These are phyloP conservation scores for Cryptotis parvus DNA, from an alignment of 2,113 vertebrate species.

Conservation along the genomic window DNA sequence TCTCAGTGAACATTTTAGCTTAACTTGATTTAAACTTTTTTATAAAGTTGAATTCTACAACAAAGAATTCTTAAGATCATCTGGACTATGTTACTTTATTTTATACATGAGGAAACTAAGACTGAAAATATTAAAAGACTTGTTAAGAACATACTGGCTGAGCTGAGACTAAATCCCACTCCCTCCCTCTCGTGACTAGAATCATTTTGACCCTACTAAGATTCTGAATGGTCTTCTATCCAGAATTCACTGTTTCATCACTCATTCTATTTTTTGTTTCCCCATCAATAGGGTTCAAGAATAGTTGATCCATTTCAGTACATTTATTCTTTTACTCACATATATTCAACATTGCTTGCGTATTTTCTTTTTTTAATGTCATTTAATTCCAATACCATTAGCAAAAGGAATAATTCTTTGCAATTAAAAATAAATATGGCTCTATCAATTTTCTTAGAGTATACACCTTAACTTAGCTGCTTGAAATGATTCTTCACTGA, in stretches of 20 bases:
- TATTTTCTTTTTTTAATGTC: neutral
- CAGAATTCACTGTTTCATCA: neutral
- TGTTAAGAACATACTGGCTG: neutral
- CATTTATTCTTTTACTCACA: neutral
- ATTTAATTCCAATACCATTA: neutral
- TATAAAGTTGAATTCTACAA: neutral
- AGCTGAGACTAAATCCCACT: neutral
- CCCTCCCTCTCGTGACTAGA: neutral
- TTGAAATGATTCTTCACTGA: neutral
- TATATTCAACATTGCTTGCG: neutral
- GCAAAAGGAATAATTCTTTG: neutral
- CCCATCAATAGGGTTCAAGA: neutral
- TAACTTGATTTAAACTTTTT: neutral
- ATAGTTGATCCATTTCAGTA: neutral
- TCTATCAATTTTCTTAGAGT: neutral
- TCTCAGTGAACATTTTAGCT: slow-evolving; percentile 21
- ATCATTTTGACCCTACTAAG: neutral
- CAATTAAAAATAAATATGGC: neutral
- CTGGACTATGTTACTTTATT: neutral
- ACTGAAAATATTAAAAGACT: neutral
- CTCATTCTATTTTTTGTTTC: neutral
- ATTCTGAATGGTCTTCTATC: neutral
- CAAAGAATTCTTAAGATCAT: neutral
- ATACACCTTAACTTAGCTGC: slow-evolving; percentile 9
- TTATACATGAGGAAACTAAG: slow-evolving; percentile 19